Evolutionary conservation across 2,888 invertebrate genomes (phyloP).

Genomic region (Iselma pallidipennis): DNA sequence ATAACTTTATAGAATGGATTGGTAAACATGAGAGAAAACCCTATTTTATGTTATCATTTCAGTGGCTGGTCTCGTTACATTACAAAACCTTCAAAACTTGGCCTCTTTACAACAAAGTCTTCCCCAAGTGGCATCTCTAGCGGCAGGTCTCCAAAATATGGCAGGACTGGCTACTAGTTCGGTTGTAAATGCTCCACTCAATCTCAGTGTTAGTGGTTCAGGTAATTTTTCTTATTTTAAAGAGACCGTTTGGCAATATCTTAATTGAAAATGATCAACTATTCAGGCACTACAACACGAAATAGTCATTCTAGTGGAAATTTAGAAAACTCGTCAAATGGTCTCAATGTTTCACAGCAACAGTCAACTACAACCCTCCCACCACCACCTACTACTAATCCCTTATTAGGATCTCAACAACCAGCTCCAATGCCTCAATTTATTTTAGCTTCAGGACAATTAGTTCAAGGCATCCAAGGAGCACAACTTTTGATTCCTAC

Average conservation of each 20-base stretch:
- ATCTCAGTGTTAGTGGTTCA: constrained; percentile 68
- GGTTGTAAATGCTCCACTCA: constrained; percentile 78
- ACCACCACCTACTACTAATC: constrained; percentile 54
- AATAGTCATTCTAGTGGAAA: constrained; percentile 36
- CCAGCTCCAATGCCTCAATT: constrained; percentile 86
- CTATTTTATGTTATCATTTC: constrained; percentile 38
- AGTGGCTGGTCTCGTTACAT: constrained; percentile 75
- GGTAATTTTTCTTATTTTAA: too few species aligned
- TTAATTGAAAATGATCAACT: constrained; percentile 3
- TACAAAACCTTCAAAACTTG: constrained; percentile 79
- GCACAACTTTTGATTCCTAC: constrained; percentile 95
- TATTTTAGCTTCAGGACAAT: constrained; percentile 87
- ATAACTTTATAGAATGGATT: not conserved
- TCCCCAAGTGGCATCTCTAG: constrained; percentile 63
- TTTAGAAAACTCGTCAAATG: constrained; percentile 34
- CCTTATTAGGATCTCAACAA: constrained; percentile 62
- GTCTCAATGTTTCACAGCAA: constrained; percentile 30
- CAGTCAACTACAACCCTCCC: constrained; percentile 33
- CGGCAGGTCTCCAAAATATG: constrained; percentile 68
- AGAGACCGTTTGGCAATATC: too few species aligned
- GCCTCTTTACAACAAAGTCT: constrained; percentile 72
- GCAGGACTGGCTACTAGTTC: constrained; percentile 58
- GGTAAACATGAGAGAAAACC: not conserved
- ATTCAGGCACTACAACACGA: constrained; percentile 39
- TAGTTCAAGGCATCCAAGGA: constrained; percentile 91